Conservation (phyloP, 1,140 invertebrate species). For the Diabrotica virgifera region DNA sequence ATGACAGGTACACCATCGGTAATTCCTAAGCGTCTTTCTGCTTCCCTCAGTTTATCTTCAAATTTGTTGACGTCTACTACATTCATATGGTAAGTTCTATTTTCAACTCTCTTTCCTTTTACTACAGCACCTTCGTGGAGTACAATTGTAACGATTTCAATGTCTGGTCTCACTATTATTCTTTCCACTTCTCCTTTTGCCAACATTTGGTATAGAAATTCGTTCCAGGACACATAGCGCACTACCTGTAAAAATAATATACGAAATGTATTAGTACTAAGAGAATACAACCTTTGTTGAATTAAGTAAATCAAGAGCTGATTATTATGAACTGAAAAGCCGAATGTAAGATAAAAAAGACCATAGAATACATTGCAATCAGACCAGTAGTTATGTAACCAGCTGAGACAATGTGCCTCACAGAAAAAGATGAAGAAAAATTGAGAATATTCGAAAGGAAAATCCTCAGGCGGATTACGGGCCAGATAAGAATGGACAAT, state of each 20-base stretch:
- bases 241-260: slow-evolving; percentile 47
- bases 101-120: slow-evolving; percentile 73
- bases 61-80: slow-evolving; percentile 78
- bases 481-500: too few relatives aligned
- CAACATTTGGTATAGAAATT: slow-evolving; percentile 91
- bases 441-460: too few relatives aligned
- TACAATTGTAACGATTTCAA: slow-evolving; percentile 79
- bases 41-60: slow-evolving; percentile 82
- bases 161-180: slow-evolving; percentile 77
- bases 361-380: too few relatives aligned
- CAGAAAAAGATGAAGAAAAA: too few relatives aligned
- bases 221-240: slow-evolving; percentile 88
- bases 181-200: slow-evolving; percentile 89
- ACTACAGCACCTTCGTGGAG: slow-evolving; percentile 82
- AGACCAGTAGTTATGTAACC: too few relatives aligned
- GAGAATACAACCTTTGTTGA: too few relatives aligned
- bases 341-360: too few relatives aligned
- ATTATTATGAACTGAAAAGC: too few relatives aligned
- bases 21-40: slow-evolving; percentile 78
- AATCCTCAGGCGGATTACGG: too few relatives aligned
- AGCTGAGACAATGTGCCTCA: too few relatives aligned
- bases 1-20: slow-evolving; percentile 74
- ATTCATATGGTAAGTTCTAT: slow-evolving; percentile 75
- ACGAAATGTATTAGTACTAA: background rate
- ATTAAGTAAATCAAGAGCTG: too few relatives aligned